Base-by-base conservation (phyloP, 2,113 vertebrate species). In the Neolamprologus kungweensis region DNA sequence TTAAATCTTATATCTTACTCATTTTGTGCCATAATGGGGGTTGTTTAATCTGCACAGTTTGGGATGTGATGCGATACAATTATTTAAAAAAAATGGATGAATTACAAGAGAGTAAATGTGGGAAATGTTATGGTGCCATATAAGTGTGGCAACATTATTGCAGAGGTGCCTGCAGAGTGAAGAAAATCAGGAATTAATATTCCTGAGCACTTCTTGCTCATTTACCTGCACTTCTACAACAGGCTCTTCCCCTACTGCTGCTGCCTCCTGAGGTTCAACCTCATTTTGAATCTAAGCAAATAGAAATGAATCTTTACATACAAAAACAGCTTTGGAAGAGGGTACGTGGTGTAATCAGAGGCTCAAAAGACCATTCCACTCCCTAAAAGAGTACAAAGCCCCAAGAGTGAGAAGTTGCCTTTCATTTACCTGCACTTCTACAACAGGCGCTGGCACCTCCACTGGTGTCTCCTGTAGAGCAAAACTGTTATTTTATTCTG, bases 381-480 rank as follows among this genome's bases (percentile, higher is more conserved):
- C 63, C 81, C 45, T 40, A 12, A 33, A 90, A 88, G 28, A 50
- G 12, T 33, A 58, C 16, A 42, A 81, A 51, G n/a, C 26, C 33
- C 51, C 7, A 35, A 50, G 10, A 75, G 19, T 81, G 55, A 88
- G 2, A 80, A 6, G 37, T 75, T 58, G 89, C 40, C 13, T 83
- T 82, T 85, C 13, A 26, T 90, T 94, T 95, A 95, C 94, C 93
- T 95, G 68, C 28, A 90, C 71, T 23, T 89, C 92, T 89, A 91
- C 81, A 85, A 71, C 83, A 40, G 90, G 79, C 45, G 51, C 42
- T 53, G 89, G 37, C 7, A 2, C 40, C 16, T 93, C 91, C 73
- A 26, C 89, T 45, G 89, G 26, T 45, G 83, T 87, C 50, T 91
- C 92, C 92, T 93, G 90, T 60, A 90, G 89, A 83, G 58, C 80